Evolutionary conservation across 37 sponge, comb jelly and placozoan species (phyloP).

Genomic region (Cladorhizidae sp.): DNA sequence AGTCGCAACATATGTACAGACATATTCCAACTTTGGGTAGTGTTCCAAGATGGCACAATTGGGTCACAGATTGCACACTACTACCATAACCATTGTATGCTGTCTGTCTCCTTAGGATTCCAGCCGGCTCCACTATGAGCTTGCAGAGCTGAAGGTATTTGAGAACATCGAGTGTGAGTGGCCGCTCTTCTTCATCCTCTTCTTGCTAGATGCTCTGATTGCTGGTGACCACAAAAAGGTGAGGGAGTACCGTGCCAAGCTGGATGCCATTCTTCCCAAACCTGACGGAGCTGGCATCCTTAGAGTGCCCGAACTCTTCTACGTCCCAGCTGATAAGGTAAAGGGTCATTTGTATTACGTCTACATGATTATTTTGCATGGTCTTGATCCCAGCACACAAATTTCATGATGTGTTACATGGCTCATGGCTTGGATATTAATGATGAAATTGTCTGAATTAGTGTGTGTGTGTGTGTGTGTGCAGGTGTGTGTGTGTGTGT

Average conservation of each 20-base stretch:
- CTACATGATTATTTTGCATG: neutral
- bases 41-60: too few species aligned
- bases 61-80: too few species aligned
- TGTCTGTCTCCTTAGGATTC: constrained; percentile 56
- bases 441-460: neutral
- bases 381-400: too few species aligned
- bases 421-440: neutral
- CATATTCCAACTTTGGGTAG: too few species aligned
- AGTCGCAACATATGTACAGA: too few species aligned
- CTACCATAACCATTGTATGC: neutral
- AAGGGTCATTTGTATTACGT: neutral
- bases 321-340: constrained; percentile 81
- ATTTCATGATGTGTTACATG: neutral
- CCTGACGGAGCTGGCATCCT: constrained; percentile 39
- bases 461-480: too few species aligned
- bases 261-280: constrained; percentile 38
- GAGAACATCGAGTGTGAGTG: constrained; percentile 98
- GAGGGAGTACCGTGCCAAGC: constrained; percentile 20
- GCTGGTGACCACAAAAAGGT: constrained; percentile 4
- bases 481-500: too few species aligned
- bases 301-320: constrained; percentile 84
- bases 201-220: constrained; percentile 76
- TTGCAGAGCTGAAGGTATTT: constrained; percentile 90
- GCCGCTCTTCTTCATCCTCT: constrained; percentile 86
- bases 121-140: constrained; percentile 79